Evolutionary conservation across 2,888 invertebrate species (phyloP).

Genomic region (Dolichomitus sp.): DNA sequence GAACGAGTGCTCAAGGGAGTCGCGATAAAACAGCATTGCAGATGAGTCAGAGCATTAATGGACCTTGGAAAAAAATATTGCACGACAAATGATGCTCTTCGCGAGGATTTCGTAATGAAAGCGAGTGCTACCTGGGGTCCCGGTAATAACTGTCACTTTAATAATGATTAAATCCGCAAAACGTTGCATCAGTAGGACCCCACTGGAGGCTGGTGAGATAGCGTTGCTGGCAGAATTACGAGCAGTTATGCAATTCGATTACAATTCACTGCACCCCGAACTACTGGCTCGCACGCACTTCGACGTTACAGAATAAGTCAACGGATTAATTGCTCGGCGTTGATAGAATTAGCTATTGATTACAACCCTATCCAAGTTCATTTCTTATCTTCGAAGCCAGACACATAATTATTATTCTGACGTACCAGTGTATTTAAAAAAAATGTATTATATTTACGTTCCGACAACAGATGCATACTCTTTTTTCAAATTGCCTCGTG

Average conservation of each 20-base stretch:
- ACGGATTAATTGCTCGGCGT: constrained; percentile 43
- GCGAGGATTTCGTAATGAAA: constrained; percentile 58
- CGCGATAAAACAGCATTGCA: background rate
- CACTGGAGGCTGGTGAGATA: constrained; percentile 54
- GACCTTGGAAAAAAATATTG: constrained; percentile 17
- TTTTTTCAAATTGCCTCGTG: background rate
- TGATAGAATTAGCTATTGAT: constrained; percentile 39
- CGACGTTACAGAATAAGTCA: constrained; percentile 17
- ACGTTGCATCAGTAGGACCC: constrained; percentile 69
- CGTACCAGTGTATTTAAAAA: background rate
- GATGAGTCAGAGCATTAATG: constrained; percentile 27
- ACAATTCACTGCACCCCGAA: constrained; percentile 39
- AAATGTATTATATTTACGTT: constrained; percentile 6
- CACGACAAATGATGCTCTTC: constrained; percentile 30
- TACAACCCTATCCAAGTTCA: constrained; percentile 7
- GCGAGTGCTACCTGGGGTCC: constrained; percentile 54
- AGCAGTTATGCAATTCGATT: constrained; percentile 64
- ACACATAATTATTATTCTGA: background rate
- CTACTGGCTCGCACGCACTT: constrained; percentile 16
- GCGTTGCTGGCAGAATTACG: constrained; percentile 59
- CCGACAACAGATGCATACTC: background rate
- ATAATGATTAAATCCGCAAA: constrained; percentile 72
- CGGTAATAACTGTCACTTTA: constrained; percentile 71
- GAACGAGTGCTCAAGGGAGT: background rate
- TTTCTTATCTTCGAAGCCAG: constrained; percentile 1